Base-by-base conservation (phyloP, 2,113 vertebrate species). In the Cinclus mexicanus region DNA sequence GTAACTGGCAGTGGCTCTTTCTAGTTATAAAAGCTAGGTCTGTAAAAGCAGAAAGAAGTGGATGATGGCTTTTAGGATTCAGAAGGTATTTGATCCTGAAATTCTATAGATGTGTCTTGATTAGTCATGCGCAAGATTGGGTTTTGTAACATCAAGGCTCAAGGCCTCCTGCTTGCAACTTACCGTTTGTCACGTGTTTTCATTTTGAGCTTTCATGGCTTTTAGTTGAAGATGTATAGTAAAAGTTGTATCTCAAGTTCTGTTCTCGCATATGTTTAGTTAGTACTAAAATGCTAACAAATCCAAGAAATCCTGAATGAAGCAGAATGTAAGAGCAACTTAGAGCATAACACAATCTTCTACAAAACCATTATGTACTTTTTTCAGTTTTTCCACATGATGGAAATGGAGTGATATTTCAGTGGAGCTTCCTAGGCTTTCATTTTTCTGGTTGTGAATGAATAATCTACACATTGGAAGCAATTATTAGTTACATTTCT, bases 21-120 rank as follows among this genome's bases (percentile, higher is more conserved):
- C 78, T 79, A 23, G 55, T 94, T 96, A 95, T 0, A 14, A 94
- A 93, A 96, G 71, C 79, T 88, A 28, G 9, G 15, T 65, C 52
- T 80, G 13, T 65, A 63, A 72, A 95, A 71, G 89, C 77, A 87
- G 70, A 68, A 91, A 39, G 53, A 80, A 85, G 29, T 56, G 35
- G 63, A 55, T 86, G 79, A 75, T 95, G 79, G 59, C 88, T 83
- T 59, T 87, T 61, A 86, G 87, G 92, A 95, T 94, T 92, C 72
- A 94, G 86, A 11, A 84, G 89, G n/a, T 75, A 60, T 92, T 97
- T 92, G 24, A 52, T 81, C 57, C 65, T 93, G 87, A 91, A 94
- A 97, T 96, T 96, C 93, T 71, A 0, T 89, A 87, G 68, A 95
- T 96, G 79, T 86, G 92, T 96, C 91, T 96, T 91, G 96, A 90